phyloP scores from a whole-genome alignment of 2,888 invertebrate species.

The Drosophila kokeensis region DNA sequence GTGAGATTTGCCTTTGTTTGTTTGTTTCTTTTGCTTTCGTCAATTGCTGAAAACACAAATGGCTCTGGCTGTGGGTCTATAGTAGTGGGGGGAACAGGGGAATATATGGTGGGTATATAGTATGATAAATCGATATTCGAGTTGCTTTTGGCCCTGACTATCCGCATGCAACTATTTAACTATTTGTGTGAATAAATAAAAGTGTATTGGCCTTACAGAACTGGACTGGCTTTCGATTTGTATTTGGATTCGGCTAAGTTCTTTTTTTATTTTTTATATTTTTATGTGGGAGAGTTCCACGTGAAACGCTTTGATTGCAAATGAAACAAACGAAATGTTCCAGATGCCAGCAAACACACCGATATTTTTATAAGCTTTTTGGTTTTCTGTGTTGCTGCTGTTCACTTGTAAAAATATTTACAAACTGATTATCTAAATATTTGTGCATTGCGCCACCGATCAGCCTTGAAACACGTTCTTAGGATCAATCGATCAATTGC shows the following conservation, averaged over 20 bases:
- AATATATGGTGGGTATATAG: neutral
- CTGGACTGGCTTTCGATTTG: constrained; percentile 57
- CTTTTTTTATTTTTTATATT: constrained; percentile 8
- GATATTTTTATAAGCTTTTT: constrained; percentile 75
- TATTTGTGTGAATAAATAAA: constrained; percentile 32
- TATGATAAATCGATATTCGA: constrained; percentile 74
- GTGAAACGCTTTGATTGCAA: constrained; percentile 72
- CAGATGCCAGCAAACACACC: constrained; percentile 60
- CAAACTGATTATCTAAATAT: constrained; percentile 74
- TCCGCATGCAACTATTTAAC: constrained; percentile 34
- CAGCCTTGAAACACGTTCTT: constrained; percentile 44
- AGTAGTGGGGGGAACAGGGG: constrained; percentile 16
- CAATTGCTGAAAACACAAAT: constrained; percentile 65
- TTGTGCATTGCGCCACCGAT: constrained; percentile 45
- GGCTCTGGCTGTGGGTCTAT: neutral
- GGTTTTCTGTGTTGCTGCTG: neutral
- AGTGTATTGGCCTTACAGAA: constrained; percentile 44
- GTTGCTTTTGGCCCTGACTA: constrained; percentile 72
- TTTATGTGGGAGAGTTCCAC: constrained; percentile 22
- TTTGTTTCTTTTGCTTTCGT: constrained; percentile 66
- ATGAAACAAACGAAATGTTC: constrained; percentile 79
- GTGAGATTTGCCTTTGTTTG: constrained; percentile 62
- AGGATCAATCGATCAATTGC: constrained; percentile 14
- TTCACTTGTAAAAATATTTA: constrained; percentile 78
- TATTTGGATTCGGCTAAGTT: constrained; percentile 34